Evolutionary conservation across 2,113 vertebrate genomes (phyloP), one percentile per base, ranked within the genome.

Genomic region (Prietella phreatophila): DNA sequence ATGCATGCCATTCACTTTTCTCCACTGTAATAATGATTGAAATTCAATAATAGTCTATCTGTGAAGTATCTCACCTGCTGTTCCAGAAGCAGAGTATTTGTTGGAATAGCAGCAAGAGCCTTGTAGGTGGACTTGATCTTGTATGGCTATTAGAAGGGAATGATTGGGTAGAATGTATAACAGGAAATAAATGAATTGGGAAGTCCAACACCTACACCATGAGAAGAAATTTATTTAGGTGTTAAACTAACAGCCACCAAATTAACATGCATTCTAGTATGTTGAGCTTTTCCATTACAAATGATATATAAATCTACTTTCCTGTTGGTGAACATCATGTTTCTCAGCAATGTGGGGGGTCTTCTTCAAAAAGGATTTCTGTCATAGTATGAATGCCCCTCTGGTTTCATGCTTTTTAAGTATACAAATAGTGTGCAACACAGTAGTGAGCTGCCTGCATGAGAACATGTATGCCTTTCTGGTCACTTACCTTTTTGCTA

Each of bases 81-180:
- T 92, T 99, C 98, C 96, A 97, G 92, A 87, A 99, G 97, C 75
- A 99, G 94, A 87, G 95, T 98, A 93, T 99, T 99, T 92, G 98
- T 99, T 90, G 98, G 98, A 92, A 99, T 99, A 89, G 98, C 98
- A 90, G 98, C 98, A 81, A 99, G 95, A 7, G 96, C 95, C 95
- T 99, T 99, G 95, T 99, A 99, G 94, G 94, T 97, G 90, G 95
- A 95, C 92, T 96, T 99, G 93, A 97, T 98, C 96, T 96, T 99
- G 97, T 97, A 95, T 87, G 95, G 95, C 94, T 97, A 91, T 95
- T 53, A 65, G 22, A 71, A 88, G 19, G 9, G n/a, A 58, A 39
- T 39, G 3, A 94, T 92, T 93, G 20, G 53, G 19, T 84, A 50
- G 30, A 84, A 61, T 25, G 25, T 71, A 58, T 47, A 20, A 76